Evolutionary conservation across 2,797 vertebrate genomes (phyloP).

Genomic region (Coregonus sp.): DNA sequence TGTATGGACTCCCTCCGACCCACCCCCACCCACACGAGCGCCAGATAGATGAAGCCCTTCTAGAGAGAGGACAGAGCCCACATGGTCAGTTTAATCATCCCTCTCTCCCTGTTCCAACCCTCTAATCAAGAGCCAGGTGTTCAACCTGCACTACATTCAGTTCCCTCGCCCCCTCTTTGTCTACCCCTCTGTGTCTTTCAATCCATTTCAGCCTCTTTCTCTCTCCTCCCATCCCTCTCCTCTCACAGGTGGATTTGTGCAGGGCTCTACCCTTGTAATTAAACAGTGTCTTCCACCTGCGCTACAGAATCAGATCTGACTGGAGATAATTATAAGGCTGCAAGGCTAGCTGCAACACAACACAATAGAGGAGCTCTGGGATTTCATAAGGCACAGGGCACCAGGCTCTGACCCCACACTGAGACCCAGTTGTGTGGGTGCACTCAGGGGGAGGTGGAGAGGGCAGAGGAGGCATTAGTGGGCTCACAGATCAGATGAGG

Average conservation of each 20-base stretch:
- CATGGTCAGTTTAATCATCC: conserved; percentile 36
- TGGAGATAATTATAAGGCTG: conserved; percentile 65
- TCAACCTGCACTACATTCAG: conserved; percentile 25
- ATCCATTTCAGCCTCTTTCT: neutral
- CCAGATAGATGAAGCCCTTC: neutral
- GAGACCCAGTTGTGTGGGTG: neutral
- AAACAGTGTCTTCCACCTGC: conserved; percentile 65
- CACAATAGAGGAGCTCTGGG: conserved; percentile 25
- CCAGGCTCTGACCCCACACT: neutral
- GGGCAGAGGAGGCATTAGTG: neutral
- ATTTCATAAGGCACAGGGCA: neutral
- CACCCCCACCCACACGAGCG: neutral
- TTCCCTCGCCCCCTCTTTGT: neutral
- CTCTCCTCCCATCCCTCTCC: conserved; percentile 1
- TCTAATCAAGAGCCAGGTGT: conserved; percentile 56
- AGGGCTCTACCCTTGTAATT: conserved; percentile 60
- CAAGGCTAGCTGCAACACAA: conserved; percentile 36
- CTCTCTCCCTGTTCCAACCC: neutral
- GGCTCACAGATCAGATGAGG: neutral
- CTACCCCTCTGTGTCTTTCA: conserved; percentile 3
- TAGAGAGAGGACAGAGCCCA: conserved; percentile 12
- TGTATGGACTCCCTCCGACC: neutral
- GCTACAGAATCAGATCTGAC: conserved; percentile 59
- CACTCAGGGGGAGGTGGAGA: neutral
- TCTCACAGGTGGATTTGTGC: conserved; percentile 49